These are phyloP conservation scores for Oligia strigilis DNA, from an alignment of 2,888 invertebrate species.

Conservation along the genomic window DNA sequence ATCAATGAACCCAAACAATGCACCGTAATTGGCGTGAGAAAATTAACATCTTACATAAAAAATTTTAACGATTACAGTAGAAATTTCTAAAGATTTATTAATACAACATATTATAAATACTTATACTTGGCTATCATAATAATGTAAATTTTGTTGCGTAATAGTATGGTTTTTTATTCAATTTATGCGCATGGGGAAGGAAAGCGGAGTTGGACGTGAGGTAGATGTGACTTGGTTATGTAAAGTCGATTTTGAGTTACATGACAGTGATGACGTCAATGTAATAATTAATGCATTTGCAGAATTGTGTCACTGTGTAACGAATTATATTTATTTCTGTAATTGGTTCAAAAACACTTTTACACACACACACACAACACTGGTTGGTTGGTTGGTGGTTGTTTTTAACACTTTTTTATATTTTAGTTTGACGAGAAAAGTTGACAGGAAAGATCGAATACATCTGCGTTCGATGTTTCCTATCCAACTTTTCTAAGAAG, in stretches of 20 bases:
- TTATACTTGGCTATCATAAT: constrained; percentile 47
- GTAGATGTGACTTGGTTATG: constrained; percentile 39
- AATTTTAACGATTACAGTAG: constrained; percentile 22
- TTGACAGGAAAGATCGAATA: too few species aligned
- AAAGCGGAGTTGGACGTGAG: constrained; percentile 28
- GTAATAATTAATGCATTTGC: neutral
- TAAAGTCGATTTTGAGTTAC: constrained; percentile 13
- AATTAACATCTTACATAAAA: constrained; percentile 45
- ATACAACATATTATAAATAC: constrained; percentile 28
- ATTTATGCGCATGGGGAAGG: constrained; percentile 43
- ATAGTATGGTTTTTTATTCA: constrained; percentile 39
- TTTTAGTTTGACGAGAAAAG: too few species aligned
- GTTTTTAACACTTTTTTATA: too few species aligned
- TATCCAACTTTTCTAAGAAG: neutral
- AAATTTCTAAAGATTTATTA: constrained; percentile 41
- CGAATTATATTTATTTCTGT: neutral
- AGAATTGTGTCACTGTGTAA: neutral
- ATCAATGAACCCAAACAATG: constrained; percentile 37
- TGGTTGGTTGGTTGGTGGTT: too few species aligned
- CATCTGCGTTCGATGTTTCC: neutral
- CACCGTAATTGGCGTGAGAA: constrained; percentile 43
- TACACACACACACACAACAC: neutral
- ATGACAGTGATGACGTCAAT: constrained; percentile 26
- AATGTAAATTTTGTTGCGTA: constrained; percentile 57
- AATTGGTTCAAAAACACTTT: neutral